Percentiles rank a stretch among this genome's conserved stretches.
Conservation (phyloP, 2,888 invertebrate species). For the Ormyrus labotus region DNA sequence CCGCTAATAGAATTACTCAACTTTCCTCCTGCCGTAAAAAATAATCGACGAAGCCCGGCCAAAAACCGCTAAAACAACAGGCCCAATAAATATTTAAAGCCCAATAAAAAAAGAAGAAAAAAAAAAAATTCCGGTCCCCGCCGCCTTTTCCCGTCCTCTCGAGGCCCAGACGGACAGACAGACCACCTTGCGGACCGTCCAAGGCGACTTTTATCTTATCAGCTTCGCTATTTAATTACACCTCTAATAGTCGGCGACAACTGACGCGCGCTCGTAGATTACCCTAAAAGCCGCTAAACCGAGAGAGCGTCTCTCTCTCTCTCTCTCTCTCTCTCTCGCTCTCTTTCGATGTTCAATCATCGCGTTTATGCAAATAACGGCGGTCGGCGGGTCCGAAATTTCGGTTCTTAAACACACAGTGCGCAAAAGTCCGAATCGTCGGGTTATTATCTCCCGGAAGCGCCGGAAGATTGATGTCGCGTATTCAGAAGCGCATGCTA, state of each 20-base stretch:
- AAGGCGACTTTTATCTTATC: conserved; percentile 13
- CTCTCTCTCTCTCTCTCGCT: background rate
- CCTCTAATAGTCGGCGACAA: conserved; percentile 21
- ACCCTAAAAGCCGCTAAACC: conserved; percentile 21
- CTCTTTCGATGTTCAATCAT: conserved; percentile 25
- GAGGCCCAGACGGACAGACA: too few species aligned
- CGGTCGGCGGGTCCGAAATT: background rate
- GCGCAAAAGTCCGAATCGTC: background rate
- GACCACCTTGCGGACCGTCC: too few species aligned
- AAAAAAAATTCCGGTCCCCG: too few species aligned
- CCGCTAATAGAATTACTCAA: too few species aligned
- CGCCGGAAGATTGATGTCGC: conserved; percentile 45
- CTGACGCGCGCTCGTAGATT: background rate
- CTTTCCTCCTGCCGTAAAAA: background rate
- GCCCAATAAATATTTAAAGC: too few species aligned
- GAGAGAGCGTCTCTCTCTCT: too few species aligned
- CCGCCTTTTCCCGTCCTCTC: too few species aligned
- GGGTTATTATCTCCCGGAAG: conserved; percentile 50
- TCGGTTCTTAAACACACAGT: background rate
- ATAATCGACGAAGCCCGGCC: background rate
- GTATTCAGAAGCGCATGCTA: conserved; percentile 31
- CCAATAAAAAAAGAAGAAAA: too few species aligned
- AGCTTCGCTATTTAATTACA: conserved; percentile 41
- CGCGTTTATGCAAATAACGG: conserved; percentile 31
- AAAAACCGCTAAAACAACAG: too few species aligned